These are phyloP conservation scores for Lasioglossum pauxillum DNA, from an alignment of 2,888 invertebrate species.

Conservation along the genomic window DNA sequence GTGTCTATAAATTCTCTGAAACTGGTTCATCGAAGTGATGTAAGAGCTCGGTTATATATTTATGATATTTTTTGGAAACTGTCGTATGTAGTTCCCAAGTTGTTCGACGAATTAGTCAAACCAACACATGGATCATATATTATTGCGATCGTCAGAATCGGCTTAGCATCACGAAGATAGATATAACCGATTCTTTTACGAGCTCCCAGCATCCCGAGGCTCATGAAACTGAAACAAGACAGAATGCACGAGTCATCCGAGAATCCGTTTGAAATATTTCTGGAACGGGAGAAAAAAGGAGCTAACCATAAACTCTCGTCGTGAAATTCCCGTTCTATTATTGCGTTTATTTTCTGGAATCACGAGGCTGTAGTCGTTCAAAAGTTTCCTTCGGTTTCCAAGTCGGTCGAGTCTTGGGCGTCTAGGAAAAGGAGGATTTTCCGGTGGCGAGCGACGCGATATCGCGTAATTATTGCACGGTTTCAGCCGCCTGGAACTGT, in stretches of 20 bases:
- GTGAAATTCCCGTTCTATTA: slow-evolving; percentile 7
- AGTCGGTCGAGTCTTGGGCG: neutral
- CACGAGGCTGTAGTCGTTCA: slow-evolving; percentile 26
- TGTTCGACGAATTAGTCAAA: neutral
- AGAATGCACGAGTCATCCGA: neutral
- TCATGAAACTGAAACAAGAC: neutral
- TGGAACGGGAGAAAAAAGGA: neutral
- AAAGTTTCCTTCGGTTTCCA: slow-evolving; percentile 21
- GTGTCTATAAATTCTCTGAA: neutral
- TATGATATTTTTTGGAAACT: neutral
- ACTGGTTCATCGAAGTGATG: neutral
- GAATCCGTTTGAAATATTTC: slow-evolving; percentile 18
- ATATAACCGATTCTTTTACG: neutral
- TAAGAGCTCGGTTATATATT: neutral
- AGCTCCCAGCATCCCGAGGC: neutral
- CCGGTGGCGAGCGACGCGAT: slow-evolving; percentile 45
- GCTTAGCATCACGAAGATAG: neutral
- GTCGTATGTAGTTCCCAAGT: neutral
- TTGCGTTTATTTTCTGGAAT: slow-evolving; percentile 14
- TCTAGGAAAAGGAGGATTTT: slow-evolving; percentile 2
- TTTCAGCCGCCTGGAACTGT: slow-evolving; percentile 54
- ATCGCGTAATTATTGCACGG: slow-evolving; percentile 69
- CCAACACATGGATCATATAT: neutral
- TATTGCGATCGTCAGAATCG: neutral
- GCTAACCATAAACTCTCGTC: slow-evolving; percentile 14